Conservation (phyloP, 2,113 vertebrate genomes). For the Manacus vitellinus region DNA sequence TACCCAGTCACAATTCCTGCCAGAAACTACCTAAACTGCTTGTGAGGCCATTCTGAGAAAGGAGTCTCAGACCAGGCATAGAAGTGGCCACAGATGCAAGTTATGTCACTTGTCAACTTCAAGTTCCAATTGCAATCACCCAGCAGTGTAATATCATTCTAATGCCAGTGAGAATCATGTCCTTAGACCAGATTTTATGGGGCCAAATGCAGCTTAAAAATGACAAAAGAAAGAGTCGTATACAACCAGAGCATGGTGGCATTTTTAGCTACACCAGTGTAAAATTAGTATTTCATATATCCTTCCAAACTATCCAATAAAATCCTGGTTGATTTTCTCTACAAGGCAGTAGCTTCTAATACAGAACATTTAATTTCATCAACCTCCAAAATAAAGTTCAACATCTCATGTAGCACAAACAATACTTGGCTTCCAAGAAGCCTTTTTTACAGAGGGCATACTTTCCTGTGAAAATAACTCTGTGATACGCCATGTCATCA, state of each 20-base stretch:
- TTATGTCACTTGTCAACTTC: neutral
- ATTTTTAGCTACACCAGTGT: neutral
- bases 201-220: neutral
- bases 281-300: neutral
- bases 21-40: neutral
- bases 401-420: neutral
- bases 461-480: conserved; percentile 40
- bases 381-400: conserved; percentile 4
- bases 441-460: neutral
- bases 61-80: neutral
- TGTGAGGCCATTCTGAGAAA: neutral
- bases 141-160: neutral
- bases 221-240: neutral
- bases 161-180: neutral
- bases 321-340: neutral
- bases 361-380: neutral
- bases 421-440: conserved; percentile 40
- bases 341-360: neutral
- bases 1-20: neutral
- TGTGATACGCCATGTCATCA: conserved; percentile 48
- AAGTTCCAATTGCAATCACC: neutral
- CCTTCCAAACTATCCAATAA: neutral
- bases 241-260: neutral
- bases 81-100: neutral
- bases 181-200: neutral